Evolutionary conservation across 1,140 invertebrate species (phyloP), one percentile per base, ranked within the genome.

Genomic region (Maconellicoccus hirsutus): DNA sequence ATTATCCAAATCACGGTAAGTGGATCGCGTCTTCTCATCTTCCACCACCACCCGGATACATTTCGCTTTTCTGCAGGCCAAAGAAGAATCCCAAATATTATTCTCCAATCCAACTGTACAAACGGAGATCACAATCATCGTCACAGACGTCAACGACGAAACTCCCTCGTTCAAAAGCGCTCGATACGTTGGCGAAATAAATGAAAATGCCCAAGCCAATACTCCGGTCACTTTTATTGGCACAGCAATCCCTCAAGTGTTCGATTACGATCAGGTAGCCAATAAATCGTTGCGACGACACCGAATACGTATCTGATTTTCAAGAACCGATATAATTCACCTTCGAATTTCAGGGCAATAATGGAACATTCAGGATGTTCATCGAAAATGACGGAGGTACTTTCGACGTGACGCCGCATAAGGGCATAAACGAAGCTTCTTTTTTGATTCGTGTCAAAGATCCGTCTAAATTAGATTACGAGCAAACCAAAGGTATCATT

Each of bases 141-240:
- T 98, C 8, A 89, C 87, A n/a, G 95, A 98, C 81, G 87, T 96
- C 0, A 97, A 98, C 78, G 95, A 98, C 81, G 93, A 97, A 81
- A 88, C 85, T 1, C 94, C 95, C 7, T 86, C 82, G 42, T 98
- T 98, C 78, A 83, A 87, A 42, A 91, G 87, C 76, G 75, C 81
- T 0, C 79, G 82, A 71, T 98, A 98, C 80, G 82, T 89, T 19
- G 93, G 91, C 27, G 92, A 95, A 82, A 88, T 98, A 33, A 86
- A 90, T 59, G 95, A 98, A 82, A 96, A 96, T 81, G 87, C 93
- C 63, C 93, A 93, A 75, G 84, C 86, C 71, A 94, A 93, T 76
- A 94, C 93, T 3, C 93, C 94, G 0, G 83, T 96, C 0, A 92
- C 88, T 70, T 94, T 97, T 75, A 82, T 93, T 10, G 87, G 89